phyloP scores from a whole-genome alignment of 2,888 invertebrate genomes.

The Tubulanus polymorphus region DNA sequence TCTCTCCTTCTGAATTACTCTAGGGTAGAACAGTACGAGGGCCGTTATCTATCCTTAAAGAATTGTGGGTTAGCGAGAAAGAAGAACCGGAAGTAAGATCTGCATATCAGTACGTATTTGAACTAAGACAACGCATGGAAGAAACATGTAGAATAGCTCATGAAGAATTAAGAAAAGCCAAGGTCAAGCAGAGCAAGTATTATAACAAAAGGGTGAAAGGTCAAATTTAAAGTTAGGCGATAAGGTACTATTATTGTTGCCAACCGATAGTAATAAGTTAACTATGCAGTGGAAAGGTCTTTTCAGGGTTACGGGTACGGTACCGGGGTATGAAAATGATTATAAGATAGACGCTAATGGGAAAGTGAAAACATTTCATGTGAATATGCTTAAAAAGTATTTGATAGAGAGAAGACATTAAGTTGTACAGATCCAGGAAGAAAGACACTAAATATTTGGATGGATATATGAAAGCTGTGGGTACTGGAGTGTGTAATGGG shows the following conservation, averaged over 20 bases:
- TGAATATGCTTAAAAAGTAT: constrained; percentile 10
- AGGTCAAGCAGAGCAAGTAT: constrained; percentile 4
- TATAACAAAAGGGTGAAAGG: constrained; percentile 10
- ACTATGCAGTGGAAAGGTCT: constrained; percentile 19
- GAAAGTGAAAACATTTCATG: constrained; percentile 7
- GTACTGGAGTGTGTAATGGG: no score
- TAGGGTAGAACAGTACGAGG: neutral
- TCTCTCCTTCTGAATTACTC: neutral
- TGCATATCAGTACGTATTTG: constrained; percentile 1
- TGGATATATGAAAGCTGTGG: no score
- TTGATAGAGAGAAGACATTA: no score
- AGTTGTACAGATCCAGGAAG: no score
- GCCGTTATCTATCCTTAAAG: neutral
- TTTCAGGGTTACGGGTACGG: constrained; percentile 4
- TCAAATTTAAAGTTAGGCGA: constrained; percentile 3
- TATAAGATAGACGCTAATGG: constrained; percentile 11
- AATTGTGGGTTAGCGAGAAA: neutral
- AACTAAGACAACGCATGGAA: neutral
- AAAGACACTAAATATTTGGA: no score
- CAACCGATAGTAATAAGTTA: constrained; percentile 12
- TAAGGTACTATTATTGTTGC: constrained; percentile 14
- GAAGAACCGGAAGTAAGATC: neutral
- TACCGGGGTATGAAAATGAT: constrained; percentile 4
- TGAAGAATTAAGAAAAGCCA: constrained; percentile 7
- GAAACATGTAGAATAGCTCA: constrained; percentile 12